These are phyloP conservation scores for Drosophila tripunctata DNA, from an alignment of 2,888 invertebrate species.

Conservation along the genomic window DNA sequence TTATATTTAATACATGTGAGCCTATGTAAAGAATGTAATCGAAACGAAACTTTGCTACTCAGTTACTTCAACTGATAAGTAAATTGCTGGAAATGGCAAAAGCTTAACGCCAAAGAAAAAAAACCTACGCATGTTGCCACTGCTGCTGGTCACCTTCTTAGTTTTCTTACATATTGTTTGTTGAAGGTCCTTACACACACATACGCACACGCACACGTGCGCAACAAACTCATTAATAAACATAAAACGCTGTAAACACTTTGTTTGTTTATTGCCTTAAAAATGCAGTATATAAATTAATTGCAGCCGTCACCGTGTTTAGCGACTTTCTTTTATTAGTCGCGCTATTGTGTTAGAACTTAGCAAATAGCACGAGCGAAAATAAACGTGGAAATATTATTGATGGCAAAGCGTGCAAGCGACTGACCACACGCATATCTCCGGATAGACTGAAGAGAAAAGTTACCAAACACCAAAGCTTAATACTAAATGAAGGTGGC, in stretches of 20 bases:
- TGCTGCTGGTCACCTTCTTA: conserved; percentile 52
- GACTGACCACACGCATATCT: conserved; percentile 54
- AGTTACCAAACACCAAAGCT: conserved; percentile 6
- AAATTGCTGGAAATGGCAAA: conserved; percentile 1
- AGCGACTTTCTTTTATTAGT: conserved; percentile 2
- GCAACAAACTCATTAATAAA: conserved; percentile 2
- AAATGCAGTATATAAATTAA: conserved; percentile 20
- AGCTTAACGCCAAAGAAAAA: conserved; percentile 7
- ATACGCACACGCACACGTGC: conserved; percentile 21
- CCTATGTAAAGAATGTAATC: conserved; percentile 59
- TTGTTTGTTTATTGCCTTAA: conserved; percentile 37
- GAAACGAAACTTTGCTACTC: conserved; percentile 38
- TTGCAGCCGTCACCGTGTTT: not conserved
- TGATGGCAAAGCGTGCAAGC: conserved; percentile 13
- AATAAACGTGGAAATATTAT: conserved; percentile 16
- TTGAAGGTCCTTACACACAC: conserved; percentile 62
- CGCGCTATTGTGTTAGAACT: conserved; percentile 27
- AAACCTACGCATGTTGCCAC: conserved; percentile 24
- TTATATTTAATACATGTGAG: conserved; percentile 8
- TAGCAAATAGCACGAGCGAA: conserved; percentile 46
- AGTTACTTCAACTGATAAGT: conserved; percentile 9
- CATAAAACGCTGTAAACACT: conserved; percentile 37
- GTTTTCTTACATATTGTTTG: conserved; percentile 65
- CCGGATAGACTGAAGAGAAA: conserved; percentile 50
- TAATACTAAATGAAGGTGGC: conserved; percentile 24